A percentile compares a stretch with the other conserved stretches of the same genome.
phyloP scores from a whole-genome alignment of 1,140 invertebrate species.

The Ephestia elutella region DNA sequence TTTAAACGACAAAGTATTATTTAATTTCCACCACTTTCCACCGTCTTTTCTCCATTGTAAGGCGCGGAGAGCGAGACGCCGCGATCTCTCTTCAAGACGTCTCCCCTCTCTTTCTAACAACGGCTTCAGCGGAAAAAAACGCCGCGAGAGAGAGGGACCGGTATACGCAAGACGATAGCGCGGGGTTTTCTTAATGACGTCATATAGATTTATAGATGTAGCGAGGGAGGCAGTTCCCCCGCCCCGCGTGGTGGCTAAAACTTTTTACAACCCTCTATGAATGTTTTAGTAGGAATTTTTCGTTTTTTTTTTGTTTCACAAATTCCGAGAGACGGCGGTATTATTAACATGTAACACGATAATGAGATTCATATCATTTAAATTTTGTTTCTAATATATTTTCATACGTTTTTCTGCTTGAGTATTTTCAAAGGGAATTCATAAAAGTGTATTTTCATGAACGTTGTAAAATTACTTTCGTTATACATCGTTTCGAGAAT shows the following conservation, averaged over 20 bases:
- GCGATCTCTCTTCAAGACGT: constrained; percentile 45
- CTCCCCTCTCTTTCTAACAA: constrained; percentile 31
- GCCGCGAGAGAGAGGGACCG: constrained; percentile 37
- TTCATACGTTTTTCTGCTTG: constrained; percentile 15
- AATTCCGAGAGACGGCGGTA: neutral
- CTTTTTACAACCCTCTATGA: constrained; percentile 53
- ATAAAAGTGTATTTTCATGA: neutral
- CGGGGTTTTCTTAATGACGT: constrained; percentile 68
- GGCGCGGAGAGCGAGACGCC: constrained; percentile 44
- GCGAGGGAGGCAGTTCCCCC: constrained; percentile 30
- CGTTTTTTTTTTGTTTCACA: constrained; percentile 15
- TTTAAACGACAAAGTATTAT: constrained; percentile 73
- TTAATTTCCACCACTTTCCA: constrained; percentile 69
- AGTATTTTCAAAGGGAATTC: neutral
- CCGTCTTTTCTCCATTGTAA: constrained; percentile 71
- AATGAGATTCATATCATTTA: constrained; percentile 11
- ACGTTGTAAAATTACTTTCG: too few relatives aligned
- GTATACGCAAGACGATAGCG: constrained; percentile 53
- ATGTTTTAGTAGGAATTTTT: constrained; percentile 47
- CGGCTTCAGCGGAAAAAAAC: constrained; percentile 31
- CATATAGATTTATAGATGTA: constrained; percentile 70
- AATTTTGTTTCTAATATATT: constrained; percentile 21
- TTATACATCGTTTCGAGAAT: too few relatives aligned
- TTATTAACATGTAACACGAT: constrained; percentile 6
- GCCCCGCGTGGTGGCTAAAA: constrained; percentile 45